Evolutionary conservation across 2,113 vertebrate species (phyloP).

Genomic region (Tupaia chinensis): DNA sequence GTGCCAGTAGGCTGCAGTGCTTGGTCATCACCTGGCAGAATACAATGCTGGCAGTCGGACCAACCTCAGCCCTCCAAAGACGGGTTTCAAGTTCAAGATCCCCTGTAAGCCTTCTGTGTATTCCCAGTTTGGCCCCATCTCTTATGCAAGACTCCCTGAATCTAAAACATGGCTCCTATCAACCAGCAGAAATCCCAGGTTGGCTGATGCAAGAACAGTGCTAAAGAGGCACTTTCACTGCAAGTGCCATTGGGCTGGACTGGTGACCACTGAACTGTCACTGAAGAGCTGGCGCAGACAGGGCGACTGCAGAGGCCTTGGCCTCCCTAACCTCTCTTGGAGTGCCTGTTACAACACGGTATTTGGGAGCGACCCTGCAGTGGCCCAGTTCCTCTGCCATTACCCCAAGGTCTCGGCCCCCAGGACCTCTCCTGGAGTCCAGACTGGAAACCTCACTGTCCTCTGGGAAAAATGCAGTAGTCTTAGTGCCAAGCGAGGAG

Average conservation of each 20-base stretch:
- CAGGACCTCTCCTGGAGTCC: neutral
- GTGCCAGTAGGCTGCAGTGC: neutral
- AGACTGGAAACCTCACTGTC: neutral
- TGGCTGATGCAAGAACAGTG: too few species aligned
- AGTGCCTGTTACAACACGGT: too few species aligned
- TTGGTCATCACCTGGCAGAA: neutral
- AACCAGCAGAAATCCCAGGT: neutral
- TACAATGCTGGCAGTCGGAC: neutral
- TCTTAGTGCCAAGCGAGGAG: neutral
- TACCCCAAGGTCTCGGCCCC: neutral
- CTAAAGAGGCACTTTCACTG: neutral
- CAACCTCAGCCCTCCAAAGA: neutral
- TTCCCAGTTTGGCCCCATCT: neutral
- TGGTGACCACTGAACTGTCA: neutral
- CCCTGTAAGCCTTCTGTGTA: neutral
- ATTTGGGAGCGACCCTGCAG: neutral
- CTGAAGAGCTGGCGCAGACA: rapidly evolving
- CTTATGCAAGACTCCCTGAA: neutral
- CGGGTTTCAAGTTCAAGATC: neutral
- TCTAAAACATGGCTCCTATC: neutral
- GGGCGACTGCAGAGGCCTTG: too few species aligned
- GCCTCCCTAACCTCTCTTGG: neutral
- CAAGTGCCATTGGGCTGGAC: neutral
- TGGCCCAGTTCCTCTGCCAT: neutral
- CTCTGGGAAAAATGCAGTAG: neutral